Evolutionary conservation across 2,113 vertebrate species (phyloP).

Genomic region (Felis chaus): DNA sequence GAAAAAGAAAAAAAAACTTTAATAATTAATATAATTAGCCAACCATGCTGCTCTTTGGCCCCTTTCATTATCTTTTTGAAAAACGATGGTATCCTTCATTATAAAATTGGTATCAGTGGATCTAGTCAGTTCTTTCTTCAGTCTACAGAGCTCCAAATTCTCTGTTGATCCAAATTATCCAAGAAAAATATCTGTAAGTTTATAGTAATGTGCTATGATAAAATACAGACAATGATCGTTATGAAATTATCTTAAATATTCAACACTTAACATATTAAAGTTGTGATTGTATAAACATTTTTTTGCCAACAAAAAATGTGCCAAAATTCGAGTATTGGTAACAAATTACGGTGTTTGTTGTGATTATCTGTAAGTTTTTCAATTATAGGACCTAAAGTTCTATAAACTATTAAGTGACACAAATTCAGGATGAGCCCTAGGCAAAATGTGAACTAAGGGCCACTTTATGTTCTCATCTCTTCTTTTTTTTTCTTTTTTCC

Average conservation of each 20-base stretch:
- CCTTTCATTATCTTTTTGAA: neutral
- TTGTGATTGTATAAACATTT: neutral
- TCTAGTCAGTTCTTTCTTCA: neutral
- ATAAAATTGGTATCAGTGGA: neutral
- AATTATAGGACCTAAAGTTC: slow-evolving; percentile 43
- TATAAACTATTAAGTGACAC: slow-evolving; percentile 58
- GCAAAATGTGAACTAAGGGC: slow-evolving; percentile 50
- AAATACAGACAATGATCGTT: neutral
- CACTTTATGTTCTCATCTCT: neutral
- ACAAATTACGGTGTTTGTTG: neutral
- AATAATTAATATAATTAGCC: neutral
- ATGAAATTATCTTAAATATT: neutral
- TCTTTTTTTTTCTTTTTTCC: neutral
- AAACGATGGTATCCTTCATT: neutral
- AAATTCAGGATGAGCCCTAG: slow-evolving; percentile 49
- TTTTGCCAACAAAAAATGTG: neutral
- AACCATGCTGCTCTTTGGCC: neutral
- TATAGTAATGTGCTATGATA: neutral
- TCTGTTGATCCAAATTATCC: neutral
- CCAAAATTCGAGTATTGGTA: neutral
- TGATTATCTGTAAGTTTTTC: slow-evolving; percentile 43
- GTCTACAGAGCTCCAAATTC: slow-evolving; percentile 5
- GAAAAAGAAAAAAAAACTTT: neutral
- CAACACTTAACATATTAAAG: neutral
- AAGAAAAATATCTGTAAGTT: slow-evolving; percentile 2